Conservation (phyloP, 2,888 invertebrate genomes). For the Papilio gigon region DNA sequence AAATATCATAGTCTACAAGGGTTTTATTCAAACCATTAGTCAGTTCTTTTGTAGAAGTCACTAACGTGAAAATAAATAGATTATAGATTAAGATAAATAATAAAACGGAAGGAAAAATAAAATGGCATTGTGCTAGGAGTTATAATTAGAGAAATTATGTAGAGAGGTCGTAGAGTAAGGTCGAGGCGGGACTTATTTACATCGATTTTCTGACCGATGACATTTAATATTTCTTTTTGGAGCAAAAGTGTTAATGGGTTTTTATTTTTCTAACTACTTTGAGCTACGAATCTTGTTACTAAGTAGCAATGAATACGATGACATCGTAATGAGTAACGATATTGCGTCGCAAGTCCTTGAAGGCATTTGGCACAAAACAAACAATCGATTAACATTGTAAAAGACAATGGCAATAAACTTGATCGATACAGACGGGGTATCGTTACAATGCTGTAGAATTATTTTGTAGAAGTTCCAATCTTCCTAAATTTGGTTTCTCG, state of each 20-base stretch:
- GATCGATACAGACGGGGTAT: neutral
- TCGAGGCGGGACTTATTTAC: constrained; percentile 30
- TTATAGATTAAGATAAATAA: neutral
- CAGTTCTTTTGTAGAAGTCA: neutral
- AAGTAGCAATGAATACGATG: too few relatives aligned
- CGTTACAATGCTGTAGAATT: neutral
- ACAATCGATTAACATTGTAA: neutral
- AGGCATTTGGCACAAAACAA: neutral
- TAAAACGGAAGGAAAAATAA: constrained; percentile 2
- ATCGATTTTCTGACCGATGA: constrained; percentile 50
- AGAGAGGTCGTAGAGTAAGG: constrained; percentile 18
- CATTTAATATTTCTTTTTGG: neutral
- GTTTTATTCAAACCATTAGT: neutral
- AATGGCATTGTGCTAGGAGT: constrained; percentile 15
- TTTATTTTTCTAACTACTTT: neutral
- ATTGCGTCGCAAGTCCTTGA: neutral
- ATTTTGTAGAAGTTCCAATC: neutral
- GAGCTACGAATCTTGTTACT: neutral
- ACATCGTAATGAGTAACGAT: too few relatives aligned
- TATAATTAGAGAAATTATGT: constrained; percentile 28
- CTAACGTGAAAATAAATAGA: neutral
- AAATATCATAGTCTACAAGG: neutral
- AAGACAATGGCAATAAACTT: neutral
- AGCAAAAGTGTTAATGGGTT: neutral
- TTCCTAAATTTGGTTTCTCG: too few relatives aligned